phyloP scores from a whole-genome alignment of 2,888 invertebrate genomes.

The Pelosia muscerda region DNA sequence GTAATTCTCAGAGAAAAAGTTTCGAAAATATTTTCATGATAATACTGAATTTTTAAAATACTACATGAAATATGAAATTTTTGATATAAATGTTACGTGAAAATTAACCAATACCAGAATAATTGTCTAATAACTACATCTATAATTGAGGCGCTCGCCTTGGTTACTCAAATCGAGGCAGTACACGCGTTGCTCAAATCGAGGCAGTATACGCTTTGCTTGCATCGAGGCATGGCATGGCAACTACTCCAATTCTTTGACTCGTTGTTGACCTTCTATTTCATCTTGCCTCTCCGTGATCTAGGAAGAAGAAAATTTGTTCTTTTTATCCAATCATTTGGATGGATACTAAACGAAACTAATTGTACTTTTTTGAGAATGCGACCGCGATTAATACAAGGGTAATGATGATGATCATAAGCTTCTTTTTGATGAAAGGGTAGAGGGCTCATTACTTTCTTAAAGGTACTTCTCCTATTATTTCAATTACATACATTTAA shows the following conservation, averaged over 20 bases:
- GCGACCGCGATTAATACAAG: no score
- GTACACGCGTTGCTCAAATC: constrained; percentile 16
- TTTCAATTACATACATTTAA: no score
- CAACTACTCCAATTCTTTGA: constrained; percentile 28
- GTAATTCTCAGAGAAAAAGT: not conserved
- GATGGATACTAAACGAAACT: constrained; percentile 11
- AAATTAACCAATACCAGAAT: not conserved
- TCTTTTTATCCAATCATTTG: constrained; percentile 35
- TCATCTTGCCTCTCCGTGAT: constrained; percentile 43
- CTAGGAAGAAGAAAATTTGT: constrained; percentile 57
- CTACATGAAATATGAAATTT: not conserved
- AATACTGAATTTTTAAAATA: not conserved
- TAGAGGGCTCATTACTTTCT: not conserved
- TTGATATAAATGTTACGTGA: not conserved
- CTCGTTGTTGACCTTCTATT: constrained; percentile 22
- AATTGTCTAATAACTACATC: not conserved
- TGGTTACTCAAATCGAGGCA: constrained; percentile 15
- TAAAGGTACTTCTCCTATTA: not conserved
- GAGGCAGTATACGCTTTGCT: constrained; percentile 15
- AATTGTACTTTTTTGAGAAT: not conserved
- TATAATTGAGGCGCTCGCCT: constrained; percentile 1
- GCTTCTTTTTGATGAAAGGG: not conserved
- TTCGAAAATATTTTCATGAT: not conserved
- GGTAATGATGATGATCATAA: no score
- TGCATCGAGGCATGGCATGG: constrained; percentile 21